Evolutionary conservation across 2,888 invertebrate genomes (phyloP), one percentile per base, ranked within the genome.

Genomic region (Blastobasis adustella): DNA sequence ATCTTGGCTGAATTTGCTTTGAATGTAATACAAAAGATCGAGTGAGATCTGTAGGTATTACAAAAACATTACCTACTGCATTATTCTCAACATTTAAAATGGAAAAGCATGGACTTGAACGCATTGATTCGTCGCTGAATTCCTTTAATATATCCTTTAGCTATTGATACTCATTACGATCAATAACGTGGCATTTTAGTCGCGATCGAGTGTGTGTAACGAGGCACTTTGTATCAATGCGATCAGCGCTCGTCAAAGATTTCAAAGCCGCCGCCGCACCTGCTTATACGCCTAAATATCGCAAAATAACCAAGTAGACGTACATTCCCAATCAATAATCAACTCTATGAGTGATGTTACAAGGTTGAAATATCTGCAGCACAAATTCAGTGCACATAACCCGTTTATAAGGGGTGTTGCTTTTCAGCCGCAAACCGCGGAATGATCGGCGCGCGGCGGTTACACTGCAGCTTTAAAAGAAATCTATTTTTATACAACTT

Each of bases 151-250:
- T 23, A 23, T 23, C 23, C 23, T 23, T 23, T 23, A 23, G 23
- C 23, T 23, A 23, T 23, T 23, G 23, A 23, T 23, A 23, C 23
- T 23, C 23, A 23, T 23, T 23, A 23, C 23, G 23, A 23, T 23
- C 23, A 23, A 23, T 23, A 23, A 23, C 23, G 23, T 23, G 23
- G 56, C 49, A 55, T 10, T 54, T 63, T 23, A 23, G 23, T 23
- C 23, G 23, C 58, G 59, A 61, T 58, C 58, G 63, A 59, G 64
- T 62, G 64, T 64, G 60, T 63, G 58, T 76, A 82, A 80, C 74
- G 74, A 82, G 74, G 71, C 73, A 78, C 79, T 82, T 81, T 81
- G 78, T 81, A 78, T 76, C 79, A 78, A 75, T 77, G 77, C 69
- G 66, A 80, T 79, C 76, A 70, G 63, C 62, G 65, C 66, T 67